Evolutionary conservation across 2,113 vertebrate species (phyloP), one percentile per base, ranked within the genome.

Genomic region (Spea multiplicata): DNA sequence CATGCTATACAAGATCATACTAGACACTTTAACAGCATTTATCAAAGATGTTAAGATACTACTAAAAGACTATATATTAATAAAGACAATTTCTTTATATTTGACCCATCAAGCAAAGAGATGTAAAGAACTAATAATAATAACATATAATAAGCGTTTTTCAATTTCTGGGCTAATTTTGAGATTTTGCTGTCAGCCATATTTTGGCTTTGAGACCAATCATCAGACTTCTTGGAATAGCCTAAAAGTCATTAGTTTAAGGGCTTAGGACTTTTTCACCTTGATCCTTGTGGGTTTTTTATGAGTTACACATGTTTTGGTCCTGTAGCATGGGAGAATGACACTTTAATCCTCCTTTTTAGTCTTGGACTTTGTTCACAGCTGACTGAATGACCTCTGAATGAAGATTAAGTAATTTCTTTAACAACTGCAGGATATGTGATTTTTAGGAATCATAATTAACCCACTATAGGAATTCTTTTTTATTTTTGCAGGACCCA

Each of bases 361-460:
- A 75, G 82, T 80, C 80, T 80, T 85, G 66, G 8, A 82, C 72
- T 80, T 83, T 83, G 48, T 80, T 67, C 55, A 85, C 87, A 89
- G 86, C 74, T 88, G 86, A 87, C 84, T 88, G 87, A 84, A 71
- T 89, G 73, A 88, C 83, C 83, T 86, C 65, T 89, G 88, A 89
- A 84, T 84, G 78, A 17, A 82, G 75, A 92, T 90, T 89, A 91
- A 89, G 67, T 90, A 87, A 91, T 92, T 91, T 90, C 83, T 91
- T 91, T 91, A 94, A 94, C 84, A 91, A 92, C 71, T 86, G 83
- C 72, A 76, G 46, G 49, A 68, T n/a, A 68, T 14, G 55, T 4
- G 49, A 45, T 8, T 59, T 59, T 66, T 53, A 67, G 64, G 3
- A 69, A 59, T 76, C 53, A 53, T 59, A 59, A 8, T 76, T 59